A percentile compares a stretch with the other conserved stretches of the same genome.
These are phyloP conservation scores for Todus mexicanus DNA, from an alignment of 2,797 vertebrate species.

Conservation along the genomic window DNA sequence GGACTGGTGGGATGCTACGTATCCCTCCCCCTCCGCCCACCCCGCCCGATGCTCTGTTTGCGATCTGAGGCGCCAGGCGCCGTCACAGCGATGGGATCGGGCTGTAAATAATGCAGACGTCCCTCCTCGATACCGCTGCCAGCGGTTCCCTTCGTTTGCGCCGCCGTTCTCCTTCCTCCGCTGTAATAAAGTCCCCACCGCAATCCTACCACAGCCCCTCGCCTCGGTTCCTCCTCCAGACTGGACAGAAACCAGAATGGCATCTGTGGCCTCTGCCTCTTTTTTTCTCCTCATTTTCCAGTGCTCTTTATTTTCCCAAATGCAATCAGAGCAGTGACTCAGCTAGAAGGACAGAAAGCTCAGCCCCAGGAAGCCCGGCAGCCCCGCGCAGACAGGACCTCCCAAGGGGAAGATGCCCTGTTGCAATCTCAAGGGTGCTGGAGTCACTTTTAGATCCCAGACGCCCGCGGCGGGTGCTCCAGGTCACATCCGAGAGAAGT, in stretches of 20 bases:
- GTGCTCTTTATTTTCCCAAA: neutral
- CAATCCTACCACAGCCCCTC: neutral
- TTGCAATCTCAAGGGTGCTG: neutral
- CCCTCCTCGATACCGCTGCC: no score
- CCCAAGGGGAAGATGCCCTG: fast-evolving
- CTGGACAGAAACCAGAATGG: fast-evolving
- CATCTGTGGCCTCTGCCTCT: neutral
- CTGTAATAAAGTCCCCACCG: fast-evolving
- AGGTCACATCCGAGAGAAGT: neutral
- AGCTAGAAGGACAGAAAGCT: no score
- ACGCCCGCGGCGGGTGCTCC: fast-evolving
- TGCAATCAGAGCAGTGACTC: neutral
- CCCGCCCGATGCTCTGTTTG: no score
- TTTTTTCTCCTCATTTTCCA: neutral
- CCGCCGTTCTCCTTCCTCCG: neutral
- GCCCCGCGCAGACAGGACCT: neutral
- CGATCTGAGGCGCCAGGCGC: no score
- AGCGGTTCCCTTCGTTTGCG: no score
- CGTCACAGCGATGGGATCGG: no score
- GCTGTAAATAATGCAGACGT: no score
- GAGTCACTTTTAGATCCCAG: neutral
- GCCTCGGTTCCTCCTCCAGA: neutral
- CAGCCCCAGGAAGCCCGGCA: neutral
- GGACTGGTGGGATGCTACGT: neutral
- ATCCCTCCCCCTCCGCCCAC: no score